Evolutionary conservation across 1,140 invertebrate genomes (phyloP), one percentile per base, ranked within the genome.

Genomic region (Drosophila setifemur): DNA sequence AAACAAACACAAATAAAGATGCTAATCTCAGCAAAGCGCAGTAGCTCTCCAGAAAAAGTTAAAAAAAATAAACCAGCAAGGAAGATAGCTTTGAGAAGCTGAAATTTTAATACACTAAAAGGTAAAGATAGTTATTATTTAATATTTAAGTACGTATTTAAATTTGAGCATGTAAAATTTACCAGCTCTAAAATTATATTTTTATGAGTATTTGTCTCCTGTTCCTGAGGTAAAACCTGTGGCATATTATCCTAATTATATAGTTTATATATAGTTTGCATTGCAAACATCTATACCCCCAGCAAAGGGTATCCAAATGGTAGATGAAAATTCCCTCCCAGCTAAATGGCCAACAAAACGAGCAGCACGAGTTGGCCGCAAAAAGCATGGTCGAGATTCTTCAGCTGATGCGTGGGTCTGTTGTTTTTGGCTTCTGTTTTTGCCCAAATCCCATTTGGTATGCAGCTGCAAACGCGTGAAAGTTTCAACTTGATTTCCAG

Each of bases 1-100:
- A 81, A 67, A 61, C 81, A 78, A 86, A 86, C 81, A 86, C 81
- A 86, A 86, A 86, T 86, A 86, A 86, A 86, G 81, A 86, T 86
- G 81, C 81, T 86, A 86, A 86, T 86, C 81, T 86, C 76, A 66
- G 66, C 68, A 79, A 71, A 85, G 74, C 81, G 74, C 79, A 73
- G 39, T 54, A 58, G 28, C 58, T 73, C 5, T 23, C 21, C 21
- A 44, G 33, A 66, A 52, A 39, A 35, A 53, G 44, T 11, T 28
- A 55, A 68, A 35, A 42, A 73, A 50, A 31, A 53, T 11, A 33
- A 48, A 43, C 26, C n/a, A n/a, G n/a, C n/a, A n/a, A 35, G 39
- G 25, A 67, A 48, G 57, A 74, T 73, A 73, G 68, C 73, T n/a
- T n/a, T n/a, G n/a, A n/a, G n/a, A n/a, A n/a, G n/a, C n/a, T n/a